These are phyloP conservation scores for Cardiocondyla obscurior DNA, from an alignment of 1,140 invertebrate genomes.

Conservation along the genomic window DNA sequence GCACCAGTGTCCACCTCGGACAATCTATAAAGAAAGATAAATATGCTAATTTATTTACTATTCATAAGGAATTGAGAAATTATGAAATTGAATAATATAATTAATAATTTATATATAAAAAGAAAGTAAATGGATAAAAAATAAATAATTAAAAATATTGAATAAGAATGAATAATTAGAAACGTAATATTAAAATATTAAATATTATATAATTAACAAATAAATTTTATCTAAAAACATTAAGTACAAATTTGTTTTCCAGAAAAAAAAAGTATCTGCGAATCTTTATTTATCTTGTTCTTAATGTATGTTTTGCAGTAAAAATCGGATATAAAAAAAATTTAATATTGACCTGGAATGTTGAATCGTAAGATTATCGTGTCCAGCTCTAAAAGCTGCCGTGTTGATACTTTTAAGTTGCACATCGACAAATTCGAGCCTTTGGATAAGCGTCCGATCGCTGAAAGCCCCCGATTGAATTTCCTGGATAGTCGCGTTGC, in stretches of 20 bases:
- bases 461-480: slow-evolving; percentile 87
- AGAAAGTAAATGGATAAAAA: no score
- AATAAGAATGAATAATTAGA: no score
- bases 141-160: no score
- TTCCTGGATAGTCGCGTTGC: slow-evolving; percentile 85
- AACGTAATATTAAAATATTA: no score
- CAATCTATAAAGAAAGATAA: slow-evolving; percentile 84
- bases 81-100: neutral
- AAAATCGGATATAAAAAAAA: neutral
- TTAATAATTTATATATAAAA: no score
- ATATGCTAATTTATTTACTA: no score
- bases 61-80: no score
- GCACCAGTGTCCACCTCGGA: slow-evolving; percentile 86
- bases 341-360: slow-evolving; percentile 84
- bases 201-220: neutral
- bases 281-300: neutral
- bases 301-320: neutral
- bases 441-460: slow-evolving; percentile 86
- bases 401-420: slow-evolving; percentile 84
- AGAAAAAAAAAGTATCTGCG: neutral
- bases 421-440: slow-evolving; percentile 86
- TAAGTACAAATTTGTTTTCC: neutral
- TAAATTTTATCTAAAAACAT: neutral
- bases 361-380: slow-evolving; percentile 87
- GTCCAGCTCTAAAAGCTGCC: slow-evolving; percentile 87